Evolutionary conservation across 2,113 vertebrate species (phyloP).

Genomic region (Colistium nudipinnis): DNA sequence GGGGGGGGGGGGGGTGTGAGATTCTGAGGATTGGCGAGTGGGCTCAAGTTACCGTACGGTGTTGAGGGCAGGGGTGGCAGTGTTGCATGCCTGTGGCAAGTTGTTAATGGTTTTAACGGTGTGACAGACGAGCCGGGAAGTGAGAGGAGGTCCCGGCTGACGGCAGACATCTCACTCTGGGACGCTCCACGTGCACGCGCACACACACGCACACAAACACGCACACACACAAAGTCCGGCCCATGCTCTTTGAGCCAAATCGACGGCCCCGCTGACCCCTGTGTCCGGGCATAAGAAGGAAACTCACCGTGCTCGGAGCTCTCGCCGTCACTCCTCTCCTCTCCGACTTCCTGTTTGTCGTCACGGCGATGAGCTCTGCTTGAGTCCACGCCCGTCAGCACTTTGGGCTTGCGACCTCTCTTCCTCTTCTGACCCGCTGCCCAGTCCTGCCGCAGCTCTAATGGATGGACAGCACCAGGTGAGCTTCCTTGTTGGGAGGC

Average conservation of each 20-base stretch:
- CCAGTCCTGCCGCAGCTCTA: constrained; percentile 63
- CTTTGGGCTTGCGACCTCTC: constrained; percentile 73
- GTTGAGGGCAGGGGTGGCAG: constrained; percentile 31
- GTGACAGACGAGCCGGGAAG: constrained; percentile 75
- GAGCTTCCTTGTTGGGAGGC: not conserved
- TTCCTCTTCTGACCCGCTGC: constrained; percentile 63
- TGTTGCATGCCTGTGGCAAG: constrained; percentile 69
- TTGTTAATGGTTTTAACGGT: constrained; percentile 78
- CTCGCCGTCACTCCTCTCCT: constrained; percentile 72
- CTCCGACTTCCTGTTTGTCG: constrained; percentile 54
- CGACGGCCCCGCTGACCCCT: too few relatives aligned
- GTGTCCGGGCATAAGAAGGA: too few relatives aligned
- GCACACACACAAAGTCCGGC: constrained; percentile 3
- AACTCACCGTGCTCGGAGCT: constrained; percentile 72
- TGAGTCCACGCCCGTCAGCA: constrained; percentile 22
- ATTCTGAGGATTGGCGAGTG: constrained; percentile 72
- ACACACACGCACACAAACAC: constrained; percentile 4
- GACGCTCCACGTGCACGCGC: constrained; percentile 6
- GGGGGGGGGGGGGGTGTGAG: constrained; percentile 60
- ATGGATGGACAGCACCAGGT: not conserved
- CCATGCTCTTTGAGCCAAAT: not conserved
- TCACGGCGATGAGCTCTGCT: constrained; percentile 49
- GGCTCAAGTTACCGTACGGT: constrained; percentile 67
- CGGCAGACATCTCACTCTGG: constrained; percentile 70
- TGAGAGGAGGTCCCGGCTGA: constrained; percentile 60